Evolutionary conservation across 2,113 vertebrate genomes (phyloP).

Genomic region (Poicephalus meyeri): DNA sequence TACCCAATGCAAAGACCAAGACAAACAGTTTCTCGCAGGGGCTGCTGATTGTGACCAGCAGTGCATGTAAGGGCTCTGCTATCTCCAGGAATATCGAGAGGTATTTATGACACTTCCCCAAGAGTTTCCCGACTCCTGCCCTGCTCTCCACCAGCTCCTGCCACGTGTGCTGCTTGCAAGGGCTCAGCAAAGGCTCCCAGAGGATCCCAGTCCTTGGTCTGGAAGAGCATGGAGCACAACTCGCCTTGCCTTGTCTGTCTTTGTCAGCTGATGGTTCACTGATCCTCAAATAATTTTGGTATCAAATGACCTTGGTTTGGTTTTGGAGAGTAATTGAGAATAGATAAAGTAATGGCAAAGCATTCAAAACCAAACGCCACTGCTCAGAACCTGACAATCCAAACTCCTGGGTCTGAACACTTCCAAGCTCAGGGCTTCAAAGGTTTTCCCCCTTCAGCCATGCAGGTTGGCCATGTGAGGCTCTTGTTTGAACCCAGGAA

Average conservation of each 20-base stretch:
- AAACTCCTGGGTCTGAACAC: not conserved
- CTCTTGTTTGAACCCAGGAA: not conserved
- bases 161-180: not conserved
- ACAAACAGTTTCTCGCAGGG: conserved; percentile 42
- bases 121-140: conserved; percentile 42
- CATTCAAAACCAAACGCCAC: not conserved
- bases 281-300: not conserved
- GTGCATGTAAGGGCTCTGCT: not conserved
- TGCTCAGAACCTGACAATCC: not conserved
- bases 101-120: conserved; percentile 68
- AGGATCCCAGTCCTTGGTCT: not conserved
- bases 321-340: not conserved
- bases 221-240: not conserved
- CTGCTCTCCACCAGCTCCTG: not conserved
- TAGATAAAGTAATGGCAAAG: not conserved
- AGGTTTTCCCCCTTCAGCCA: not conserved
- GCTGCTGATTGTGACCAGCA: not conserved
- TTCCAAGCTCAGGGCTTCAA: not conserved
- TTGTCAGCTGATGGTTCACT: not conserved
- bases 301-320: not conserved
- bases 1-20: conserved; percentile 52
- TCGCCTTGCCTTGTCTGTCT: not conserved
- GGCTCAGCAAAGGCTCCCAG: not conserved
- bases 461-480: not conserved
- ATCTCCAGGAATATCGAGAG: conserved; percentile 34